Evolutionary conservation across 2,113 vertebrate genomes (phyloP), one percentile per base, ranked within the genome.

Genomic region (Perognathus longimembris): DNA sequence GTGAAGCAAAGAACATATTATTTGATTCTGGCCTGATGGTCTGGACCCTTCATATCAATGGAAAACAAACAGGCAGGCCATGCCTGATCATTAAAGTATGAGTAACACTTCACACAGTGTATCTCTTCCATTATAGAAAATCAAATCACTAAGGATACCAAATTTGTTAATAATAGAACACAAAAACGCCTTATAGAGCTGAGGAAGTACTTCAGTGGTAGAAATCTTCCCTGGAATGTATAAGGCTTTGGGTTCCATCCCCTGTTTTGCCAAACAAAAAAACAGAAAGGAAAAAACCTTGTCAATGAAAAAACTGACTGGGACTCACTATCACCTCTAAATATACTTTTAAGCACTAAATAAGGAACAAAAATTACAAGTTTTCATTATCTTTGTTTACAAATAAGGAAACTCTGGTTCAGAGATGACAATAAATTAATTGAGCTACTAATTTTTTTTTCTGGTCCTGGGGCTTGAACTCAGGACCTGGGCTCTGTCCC

Each of bases 51-150:
- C 8, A 64, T 59, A 80, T 76, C 67, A 86, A 86, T 28, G 24
- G 63, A 89, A 94, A 92, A 73, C 32, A 90, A 92, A 40, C 30
- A 95, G 80, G 42, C 17, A 90, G 59, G 5, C 21, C 34, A 92
- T 6, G 32, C 21, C 73, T 91, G 84, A 92, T 14, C 24, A 69
- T 9, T 54, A 61, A 67, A 85, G 36, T 22, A 88, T 67, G 18
- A 80, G 90, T 11, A 74, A 18, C 50, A 6, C 32, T 77, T 89
- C 54, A 71, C 7, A 80, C 6, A 11, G 21, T 77, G 66, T 1
- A n/a, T 82, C 90, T 90, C 85, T 69, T 77, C 50, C 24, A 32
- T 89, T 66, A 76, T 1, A 36, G 69, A 82, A 80, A 80, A 77
- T 8, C 84, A 30, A 32, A 84, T 80, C 59, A 66, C 24, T 45